These are phyloP conservation scores for Poliocrania exsul DNA, from an alignment of 2,797 vertebrate species.

Conservation along the genomic window DNA sequence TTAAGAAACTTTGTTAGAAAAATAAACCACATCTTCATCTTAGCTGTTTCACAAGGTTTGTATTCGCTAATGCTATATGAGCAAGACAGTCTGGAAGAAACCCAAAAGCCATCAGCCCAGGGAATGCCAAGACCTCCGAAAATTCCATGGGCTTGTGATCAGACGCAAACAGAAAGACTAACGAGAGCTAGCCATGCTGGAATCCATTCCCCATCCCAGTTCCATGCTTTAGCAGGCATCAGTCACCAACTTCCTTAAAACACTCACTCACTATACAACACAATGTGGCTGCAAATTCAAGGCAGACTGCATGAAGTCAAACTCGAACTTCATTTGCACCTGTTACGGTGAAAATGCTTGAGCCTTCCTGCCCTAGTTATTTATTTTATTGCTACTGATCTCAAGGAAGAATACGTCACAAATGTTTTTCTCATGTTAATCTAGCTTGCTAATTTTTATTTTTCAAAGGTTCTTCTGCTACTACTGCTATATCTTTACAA, in stretches of 20 bases:
- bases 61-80: background rate
- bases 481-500: conserved; percentile 7
- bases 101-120: conserved; percentile 49
- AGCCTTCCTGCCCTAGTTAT: background rate
- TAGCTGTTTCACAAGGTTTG: conserved; percentile 2
- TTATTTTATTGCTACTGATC: conserved; percentile 54
- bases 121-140: conserved; percentile 66
- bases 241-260: conserved; percentile 14
- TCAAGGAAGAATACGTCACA: conserved; percentile 47
- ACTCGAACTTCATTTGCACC: conserved; percentile 66
- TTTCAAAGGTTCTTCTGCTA: conserved; percentile 18
- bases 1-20: background rate
- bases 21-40: background rate
- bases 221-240: conserved; percentile 18
- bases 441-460: conserved; percentile 15
- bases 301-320: background rate
- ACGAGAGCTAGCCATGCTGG: conserved; percentile 6
- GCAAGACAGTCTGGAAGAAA: conserved; percentile 38
- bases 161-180: conserved; percentile 63
- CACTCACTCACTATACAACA: conserved; percentile 1
- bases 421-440: conserved; percentile 3
- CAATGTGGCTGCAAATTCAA: conserved; percentile 44
- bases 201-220: conserved; percentile 30
- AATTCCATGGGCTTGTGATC: conserved; percentile 62
- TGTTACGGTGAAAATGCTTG: conserved; percentile 66